Evolutionary conservation across 2,888 invertebrate genomes (phyloP).

Genomic region (Sialis lutaria): DNA sequence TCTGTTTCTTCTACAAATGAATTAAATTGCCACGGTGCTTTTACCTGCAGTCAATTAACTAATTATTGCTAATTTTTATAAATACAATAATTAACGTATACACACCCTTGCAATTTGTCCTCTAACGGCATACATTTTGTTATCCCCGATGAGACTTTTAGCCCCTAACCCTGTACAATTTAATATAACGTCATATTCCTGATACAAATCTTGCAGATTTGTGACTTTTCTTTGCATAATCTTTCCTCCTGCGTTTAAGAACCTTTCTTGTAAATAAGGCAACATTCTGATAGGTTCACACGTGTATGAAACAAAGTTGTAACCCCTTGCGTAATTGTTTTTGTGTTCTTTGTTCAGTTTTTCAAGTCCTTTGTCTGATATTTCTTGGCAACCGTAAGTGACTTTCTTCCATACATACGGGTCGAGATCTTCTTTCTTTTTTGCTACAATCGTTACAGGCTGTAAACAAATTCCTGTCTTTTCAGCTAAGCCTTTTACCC

Average conservation of each 20-base stretch:
- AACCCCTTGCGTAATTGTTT: constrained; percentile 30
- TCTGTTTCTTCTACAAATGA: constrained; percentile 38
- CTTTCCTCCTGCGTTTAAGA: constrained; percentile 38
- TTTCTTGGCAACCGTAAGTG: constrained; percentile 25
- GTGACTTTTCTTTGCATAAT: constrained; percentile 30
- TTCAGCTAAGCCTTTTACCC: constrained; percentile 33
- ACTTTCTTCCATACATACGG: constrained; percentile 25
- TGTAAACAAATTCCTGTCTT: constrained; percentile 30
- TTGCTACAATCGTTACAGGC: constrained; percentile 24
- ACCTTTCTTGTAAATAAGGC: constrained; percentile 44
- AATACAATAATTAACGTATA: background rate
- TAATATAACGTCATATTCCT: constrained; percentile 41
- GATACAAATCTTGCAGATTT: constrained; percentile 30
- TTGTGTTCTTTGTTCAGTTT: constrained; percentile 20
- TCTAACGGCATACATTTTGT: constrained; percentile 41
- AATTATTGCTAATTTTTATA: too few relatives aligned
- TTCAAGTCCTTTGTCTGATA: constrained; percentile 21
- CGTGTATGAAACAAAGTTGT: constrained; percentile 46
- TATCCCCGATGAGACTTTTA: constrained; percentile 40
- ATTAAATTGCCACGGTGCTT: constrained; percentile 48
- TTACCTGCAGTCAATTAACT: constrained; percentile 27
- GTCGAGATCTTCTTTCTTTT: constrained; percentile 15
- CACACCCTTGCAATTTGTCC: constrained; percentile 50
- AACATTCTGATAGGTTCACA: constrained; percentile 47
- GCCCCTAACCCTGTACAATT: constrained; percentile 66